A percentile compares a stretch with the other conserved stretches of the same genome.
phyloP scores from a whole-genome alignment of 2,113 vertebrate genomes.

The Myiopsitta monachus region DNA sequence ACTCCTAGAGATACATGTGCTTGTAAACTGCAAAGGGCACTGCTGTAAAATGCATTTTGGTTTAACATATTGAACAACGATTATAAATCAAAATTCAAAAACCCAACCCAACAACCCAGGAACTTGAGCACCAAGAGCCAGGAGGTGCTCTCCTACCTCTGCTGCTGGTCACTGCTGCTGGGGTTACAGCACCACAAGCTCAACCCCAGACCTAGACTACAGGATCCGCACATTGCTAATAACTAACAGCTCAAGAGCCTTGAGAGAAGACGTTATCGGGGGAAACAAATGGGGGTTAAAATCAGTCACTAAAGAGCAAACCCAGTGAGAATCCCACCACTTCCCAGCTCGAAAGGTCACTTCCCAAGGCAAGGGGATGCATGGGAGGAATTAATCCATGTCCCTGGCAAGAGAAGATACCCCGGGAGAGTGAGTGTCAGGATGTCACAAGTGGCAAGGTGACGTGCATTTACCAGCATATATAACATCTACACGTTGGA shows the following conservation, averaged over 20 bases:
- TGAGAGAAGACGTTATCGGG: background rate
- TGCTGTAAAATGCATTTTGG: background rate
- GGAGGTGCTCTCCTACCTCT: background rate
- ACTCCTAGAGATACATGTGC: background rate
- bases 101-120: background rate
- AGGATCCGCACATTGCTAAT: background rate
- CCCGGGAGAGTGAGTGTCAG: background rate
- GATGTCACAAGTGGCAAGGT: background rate
- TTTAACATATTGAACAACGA: background rate
- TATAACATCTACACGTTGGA: background rate
- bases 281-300: background rate
- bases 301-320: background rate
- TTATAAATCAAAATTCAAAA: background rate
- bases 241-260: background rate
- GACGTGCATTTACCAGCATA: slow-evolving; percentile 8
- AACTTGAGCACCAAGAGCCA: background rate
- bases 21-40: background rate
- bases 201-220: background rate
- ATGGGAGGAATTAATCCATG: background rate
- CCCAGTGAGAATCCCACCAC: background rate
- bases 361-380: background rate
- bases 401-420: background rate
- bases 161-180: background rate
- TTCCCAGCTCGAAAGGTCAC: background rate
- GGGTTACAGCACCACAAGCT: background rate